These are phyloP conservation scores for Tokudaia muenninki DNA, from an alignment of 2,797 vertebrate species.

Conservation along the genomic window DNA sequence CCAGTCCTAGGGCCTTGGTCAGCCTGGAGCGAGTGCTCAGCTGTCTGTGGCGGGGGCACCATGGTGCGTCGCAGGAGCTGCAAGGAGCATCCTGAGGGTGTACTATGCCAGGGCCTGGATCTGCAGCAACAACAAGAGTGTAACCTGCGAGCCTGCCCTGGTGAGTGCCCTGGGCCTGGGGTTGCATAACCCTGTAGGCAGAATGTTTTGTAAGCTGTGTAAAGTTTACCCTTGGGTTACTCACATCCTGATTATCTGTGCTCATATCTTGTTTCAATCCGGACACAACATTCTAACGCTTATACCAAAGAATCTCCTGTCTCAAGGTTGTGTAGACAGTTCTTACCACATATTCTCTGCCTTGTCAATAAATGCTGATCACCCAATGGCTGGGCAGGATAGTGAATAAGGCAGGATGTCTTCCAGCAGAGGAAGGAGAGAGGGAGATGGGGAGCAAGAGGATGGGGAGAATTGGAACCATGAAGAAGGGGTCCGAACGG, in stretches of 20 bases:
- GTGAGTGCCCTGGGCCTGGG: constrained; percentile 80
- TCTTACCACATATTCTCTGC: not conserved
- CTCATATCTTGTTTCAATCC: not conserved
- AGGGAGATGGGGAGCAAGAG: not conserved
- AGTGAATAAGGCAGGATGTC: not conserved
- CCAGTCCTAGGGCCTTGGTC: constrained; percentile 90
- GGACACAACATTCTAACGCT: not conserved
- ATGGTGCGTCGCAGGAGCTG: constrained; percentile 88
- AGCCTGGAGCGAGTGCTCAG: constrained; percentile 91
- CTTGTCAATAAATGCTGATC: not conserved
- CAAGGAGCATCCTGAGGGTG: constrained; percentile 74
- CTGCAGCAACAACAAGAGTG: constrained; percentile 88
- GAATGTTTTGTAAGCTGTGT: not conserved
- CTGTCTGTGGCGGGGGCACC: constrained; percentile 90
- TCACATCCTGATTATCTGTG: not conserved
- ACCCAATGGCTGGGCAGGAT: not conserved
- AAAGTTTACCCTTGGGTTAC: not conserved
- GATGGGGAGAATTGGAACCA: not conserved
- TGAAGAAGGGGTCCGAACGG: not conserved
- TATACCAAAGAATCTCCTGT: not conserved
- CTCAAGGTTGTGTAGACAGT: not conserved
- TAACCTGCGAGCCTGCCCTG: constrained; percentile 88
- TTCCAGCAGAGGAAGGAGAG: not conserved
- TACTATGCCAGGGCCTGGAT: constrained; percentile 85
- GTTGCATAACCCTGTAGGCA: not conserved